Evolutionary conservation across 2,888 invertebrate species (phyloP).

Genomic region (Noctua janthina): DNA sequence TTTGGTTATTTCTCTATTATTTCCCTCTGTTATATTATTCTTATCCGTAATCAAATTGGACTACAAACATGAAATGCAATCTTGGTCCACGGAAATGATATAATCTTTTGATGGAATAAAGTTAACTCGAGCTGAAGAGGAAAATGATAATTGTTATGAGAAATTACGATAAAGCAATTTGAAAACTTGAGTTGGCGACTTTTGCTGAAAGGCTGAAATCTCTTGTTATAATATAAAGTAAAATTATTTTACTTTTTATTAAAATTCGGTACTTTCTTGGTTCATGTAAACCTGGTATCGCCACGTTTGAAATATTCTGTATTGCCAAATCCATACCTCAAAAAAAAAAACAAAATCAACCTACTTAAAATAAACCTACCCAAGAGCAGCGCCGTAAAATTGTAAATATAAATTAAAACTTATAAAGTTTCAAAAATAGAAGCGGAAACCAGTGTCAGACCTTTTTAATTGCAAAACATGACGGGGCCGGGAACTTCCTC

Average conservation of each 20-base stretch:
- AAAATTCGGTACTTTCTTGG: neutral
- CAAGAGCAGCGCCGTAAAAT: neutral
- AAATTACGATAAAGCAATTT: constrained; percentile 8
- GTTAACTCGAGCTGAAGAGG: neutral
- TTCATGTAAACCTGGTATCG: neutral
- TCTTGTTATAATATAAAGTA: neutral
- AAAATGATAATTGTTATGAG: neutral
- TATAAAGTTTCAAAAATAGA: constrained; percentile 25
- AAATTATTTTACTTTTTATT: neutral
- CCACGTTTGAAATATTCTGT: neutral
- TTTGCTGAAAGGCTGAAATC: constrained; percentile 7
- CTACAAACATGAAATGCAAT: constrained; percentile 40
- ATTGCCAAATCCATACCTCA: neutral
- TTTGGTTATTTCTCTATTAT: constrained; percentile 36
- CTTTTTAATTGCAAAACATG: constrained; percentile 73
- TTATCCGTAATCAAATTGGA: constrained; percentile 43
- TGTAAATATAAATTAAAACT: constrained; percentile 17
- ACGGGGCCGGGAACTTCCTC: constrained; percentile 67
- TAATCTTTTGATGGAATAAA: constrained; percentile 31
- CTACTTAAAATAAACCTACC: neutral
- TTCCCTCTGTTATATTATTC: constrained; percentile 35
- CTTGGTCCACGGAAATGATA: neutral
- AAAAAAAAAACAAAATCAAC: neutral
- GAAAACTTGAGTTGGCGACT: neutral
- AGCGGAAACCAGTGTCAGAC: constrained; percentile 40